Percentiles rank a stretch among this genome's conserved stretches.
Evolutionary conservation across 2,113 vertebrate genomes (phyloP).

Genomic region (Psammodynastes pulverulentus): DNA sequence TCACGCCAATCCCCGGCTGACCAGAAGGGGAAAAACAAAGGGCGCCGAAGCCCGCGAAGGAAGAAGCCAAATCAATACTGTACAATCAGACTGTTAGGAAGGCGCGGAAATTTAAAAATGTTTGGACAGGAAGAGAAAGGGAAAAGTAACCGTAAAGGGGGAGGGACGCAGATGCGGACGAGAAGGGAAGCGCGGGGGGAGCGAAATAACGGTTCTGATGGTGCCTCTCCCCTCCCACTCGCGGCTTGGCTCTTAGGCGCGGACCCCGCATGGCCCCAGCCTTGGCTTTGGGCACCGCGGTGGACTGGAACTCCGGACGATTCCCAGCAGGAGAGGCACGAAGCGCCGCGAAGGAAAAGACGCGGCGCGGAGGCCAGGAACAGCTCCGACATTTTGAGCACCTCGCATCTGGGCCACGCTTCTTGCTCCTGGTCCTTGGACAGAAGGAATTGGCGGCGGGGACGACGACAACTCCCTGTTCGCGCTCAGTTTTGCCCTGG

Average conservation of each 20-base stretch:
- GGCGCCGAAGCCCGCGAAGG: conserved; percentile 50
- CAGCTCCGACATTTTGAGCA: conserved; percentile 59
- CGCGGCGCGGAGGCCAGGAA: conserved; percentile 21
- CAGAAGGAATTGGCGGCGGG: not conserved
- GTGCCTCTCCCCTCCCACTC: conserved; percentile 12
- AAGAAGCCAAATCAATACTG: conserved; percentile 52
- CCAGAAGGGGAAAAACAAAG: conserved; percentile 12
- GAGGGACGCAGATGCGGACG: not conserved
- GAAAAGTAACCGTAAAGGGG: conserved; percentile 62
- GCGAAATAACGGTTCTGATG: conserved; percentile 68
- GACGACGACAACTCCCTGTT: not conserved
- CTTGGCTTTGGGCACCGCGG: not conserved
- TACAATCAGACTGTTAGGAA: conserved; percentile 71
- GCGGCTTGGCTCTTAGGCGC: not conserved
- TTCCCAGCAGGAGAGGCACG: conserved; percentile 11
- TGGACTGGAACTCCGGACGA: not conserved
- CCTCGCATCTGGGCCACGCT: not conserved
- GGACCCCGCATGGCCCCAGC: not conserved
- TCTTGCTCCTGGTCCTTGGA: not conserved
- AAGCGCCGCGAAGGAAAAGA: not conserved
- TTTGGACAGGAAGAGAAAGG: conserved; percentile 78
- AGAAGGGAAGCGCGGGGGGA: not conserved
- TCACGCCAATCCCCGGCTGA: not conserved
- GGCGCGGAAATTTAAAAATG: conserved; percentile 79
- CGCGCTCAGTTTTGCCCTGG: not conserved